These are phyloP conservation scores for Cryptus viduatorius DNA, from an alignment of 2,888 invertebrate species.

Conservation along the genomic window DNA sequence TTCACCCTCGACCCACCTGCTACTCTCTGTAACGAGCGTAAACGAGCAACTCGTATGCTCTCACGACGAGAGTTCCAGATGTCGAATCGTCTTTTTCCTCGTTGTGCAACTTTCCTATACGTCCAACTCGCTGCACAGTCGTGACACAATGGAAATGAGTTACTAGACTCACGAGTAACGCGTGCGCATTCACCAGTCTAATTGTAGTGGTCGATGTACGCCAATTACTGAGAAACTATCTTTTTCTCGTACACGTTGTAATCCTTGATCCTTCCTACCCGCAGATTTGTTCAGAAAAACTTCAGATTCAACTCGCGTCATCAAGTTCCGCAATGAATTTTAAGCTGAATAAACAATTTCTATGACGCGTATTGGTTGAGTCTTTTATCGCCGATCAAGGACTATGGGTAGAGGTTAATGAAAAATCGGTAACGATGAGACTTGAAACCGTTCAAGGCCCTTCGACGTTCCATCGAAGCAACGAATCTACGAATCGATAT, in stretches of 20 bases:
- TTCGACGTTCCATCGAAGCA: conserved; percentile 37
- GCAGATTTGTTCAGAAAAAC: no score
- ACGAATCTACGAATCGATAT: conserved; percentile 7
- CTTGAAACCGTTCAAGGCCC: conserved; percentile 20
- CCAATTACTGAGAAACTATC: conserved; percentile 36
- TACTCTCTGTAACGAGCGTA: conserved; percentile 50
- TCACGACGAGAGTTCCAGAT: conserved; percentile 37
- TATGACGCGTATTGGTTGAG: neutral
- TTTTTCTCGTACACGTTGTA: neutral
- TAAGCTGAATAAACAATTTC: neutral
- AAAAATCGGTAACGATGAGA: neutral
- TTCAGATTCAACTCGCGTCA: neutral
- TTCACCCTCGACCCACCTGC: conserved; percentile 42
- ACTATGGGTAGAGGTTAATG: neutral
- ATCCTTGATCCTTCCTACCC: no score
- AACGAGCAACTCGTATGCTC: conserved; percentile 44
- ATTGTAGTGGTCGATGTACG: conserved; percentile 47
- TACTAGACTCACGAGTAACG: conserved; percentile 40
- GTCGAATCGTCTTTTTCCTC: conserved; percentile 58
- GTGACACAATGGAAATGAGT: conserved; percentile 60
- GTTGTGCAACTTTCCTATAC: conserved; percentile 47
- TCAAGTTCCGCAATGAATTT: conserved; percentile 1
- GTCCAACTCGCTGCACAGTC: conserved; percentile 24
- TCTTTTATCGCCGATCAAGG: neutral
- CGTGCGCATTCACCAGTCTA: conserved; percentile 29